Evolutionary conservation across 2,888 invertebrate genomes (phyloP), one percentile per base, ranked within the genome.

Genomic region (Rhaphigaster nebulosa): DNA sequence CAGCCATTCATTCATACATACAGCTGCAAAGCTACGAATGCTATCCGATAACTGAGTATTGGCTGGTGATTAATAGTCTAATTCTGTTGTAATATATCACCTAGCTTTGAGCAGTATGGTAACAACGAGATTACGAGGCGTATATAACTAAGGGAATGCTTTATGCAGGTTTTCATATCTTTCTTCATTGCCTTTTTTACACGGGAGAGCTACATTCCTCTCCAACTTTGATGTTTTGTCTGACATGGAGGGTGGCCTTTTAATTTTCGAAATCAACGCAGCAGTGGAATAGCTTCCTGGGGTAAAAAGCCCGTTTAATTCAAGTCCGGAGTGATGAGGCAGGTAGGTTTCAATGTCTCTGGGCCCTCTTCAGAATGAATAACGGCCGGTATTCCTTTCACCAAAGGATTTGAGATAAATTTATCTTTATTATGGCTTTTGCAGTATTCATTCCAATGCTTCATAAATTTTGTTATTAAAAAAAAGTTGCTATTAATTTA

Each of bases 401-500:
- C 20, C 70, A 38, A 70, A 70, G 70, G 70, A 34, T 70, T 70
- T 65, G 34, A 70, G 70, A 70, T 70, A 70, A 70, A 70, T 70
- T 70, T 34, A 70, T 70, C 70, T 70, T 70, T 70, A 70, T 70
- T 70, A 70, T 70, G 70, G 70, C 70, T 70, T 70, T 70, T 38
- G 38, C 70, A 34, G 34, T 18, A 70, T 70, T 70, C 70, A 34
- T 2, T 70, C 34, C 70, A 26, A 70, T 70, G 34, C 34, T 38
- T 70, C 34, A 65, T 65, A 65, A 0, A 0, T 65, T 65, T 65
- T 60, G 29, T 65, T 56, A 4, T 56, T 56, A 15, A n/a, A n/a
- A n/a, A n/a, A n/a, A n/a, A 10, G 1, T 56, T 15, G 13, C 65
- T n/a, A 65, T 29, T 29, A 65, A 65, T 65, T 65, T 29, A 29